Base-by-base conservation (phyloP, 2,113 vertebrate genomes). In the Malurus alboscapulatus region DNA sequence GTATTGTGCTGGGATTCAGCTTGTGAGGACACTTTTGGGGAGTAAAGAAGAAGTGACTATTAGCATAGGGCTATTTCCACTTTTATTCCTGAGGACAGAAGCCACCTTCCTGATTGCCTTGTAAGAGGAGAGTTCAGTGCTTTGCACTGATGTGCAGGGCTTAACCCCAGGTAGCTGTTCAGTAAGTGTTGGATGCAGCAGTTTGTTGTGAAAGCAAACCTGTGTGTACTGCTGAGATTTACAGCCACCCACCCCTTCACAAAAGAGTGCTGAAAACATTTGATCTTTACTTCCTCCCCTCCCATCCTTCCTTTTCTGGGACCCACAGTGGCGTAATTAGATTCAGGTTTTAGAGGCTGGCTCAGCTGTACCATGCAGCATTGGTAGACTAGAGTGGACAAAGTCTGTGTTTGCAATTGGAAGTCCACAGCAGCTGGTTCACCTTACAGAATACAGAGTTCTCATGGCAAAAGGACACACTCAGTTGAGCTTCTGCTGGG, bases 91-190 rank as follows among this genome's bases (percentile, higher is more conserved):
- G 54, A 84, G 63, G 42, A 47, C 29, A 34, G 68, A 45, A 42
- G 69, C 51, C 42, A n/a, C 29, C 32, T 84, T 73, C 21, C 40
- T 44, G n/a, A 34, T 36, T 65, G 48, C 57, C 38, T 57, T 76
- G 19, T 25, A 66, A 42, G 40, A 68, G 20, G 13, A 11, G 7
- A 19, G 21, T 12, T 80, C 30, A 20, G 25, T 62, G 3, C 34
- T 44, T 50, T 3, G 17, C 22, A 9, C 19, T 80, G 40, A 19
- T 25, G 19, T 27, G 51, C 47, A 45, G 36, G 30, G 20, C 19
- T 78, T 79, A 59, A 10, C 8, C n/a, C 17, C 32, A 21, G 47
- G 14, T 36, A 14, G 0, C 0, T 4, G 1, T 29, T 38, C 8
- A 24, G 50, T 32, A 57, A 42, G 8, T 26, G 21, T 1, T 47